Evolutionary conservation across 2,797 vertebrate species (phyloP), one percentile per base, ranked within the genome.

Genomic region (Luscinia megarhynchos): DNA sequence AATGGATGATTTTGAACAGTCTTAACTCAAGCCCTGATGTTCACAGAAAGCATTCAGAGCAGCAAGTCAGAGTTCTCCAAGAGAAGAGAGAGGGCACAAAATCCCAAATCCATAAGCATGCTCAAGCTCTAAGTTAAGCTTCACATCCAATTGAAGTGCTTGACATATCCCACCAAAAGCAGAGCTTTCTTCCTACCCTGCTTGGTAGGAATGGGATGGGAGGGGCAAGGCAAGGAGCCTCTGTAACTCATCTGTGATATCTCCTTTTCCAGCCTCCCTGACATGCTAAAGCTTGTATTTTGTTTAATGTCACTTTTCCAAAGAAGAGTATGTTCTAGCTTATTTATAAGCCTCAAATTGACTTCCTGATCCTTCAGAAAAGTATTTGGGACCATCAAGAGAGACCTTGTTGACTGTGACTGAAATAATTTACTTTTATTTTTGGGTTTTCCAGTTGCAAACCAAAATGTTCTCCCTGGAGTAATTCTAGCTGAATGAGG

Each of bases 241-340:
- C 6, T 29, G 11, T 30, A 80, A 59, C 29, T 80, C 26, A 48
- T 14, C 38, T 2, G 0, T 34, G n/a, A 7, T 30, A 46, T 0
- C 3, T 23, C 29, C 36, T 62, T 45, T 5, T 66, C 77, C 2
- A 2, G 34, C 12, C 12, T 5, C 40, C 20, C 17, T 46, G 20
- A 74, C 7, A 5, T 27, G 61, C 51, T 58, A 53, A 50, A 84
- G 36, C 3, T 14, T 27, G 1, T 17, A 10, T 48, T 70, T 55
- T 6, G 5, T 51, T 62, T 88, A 76, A 85, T 29, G 38, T 30
- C 22, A n/a, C 36, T 51, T 43, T 53, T 80, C 40, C n/a, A 53
- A 53, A 20, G 6, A 3, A 69, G 2, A 50, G 2, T 5, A 32
- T 24, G 12, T 24, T 69, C n/a, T 15, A n/a, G 4, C 19, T 69